phyloP scores from a whole-genome alignment of 2,113 vertebrate species.

The Miniopterus natalensis region DNA sequence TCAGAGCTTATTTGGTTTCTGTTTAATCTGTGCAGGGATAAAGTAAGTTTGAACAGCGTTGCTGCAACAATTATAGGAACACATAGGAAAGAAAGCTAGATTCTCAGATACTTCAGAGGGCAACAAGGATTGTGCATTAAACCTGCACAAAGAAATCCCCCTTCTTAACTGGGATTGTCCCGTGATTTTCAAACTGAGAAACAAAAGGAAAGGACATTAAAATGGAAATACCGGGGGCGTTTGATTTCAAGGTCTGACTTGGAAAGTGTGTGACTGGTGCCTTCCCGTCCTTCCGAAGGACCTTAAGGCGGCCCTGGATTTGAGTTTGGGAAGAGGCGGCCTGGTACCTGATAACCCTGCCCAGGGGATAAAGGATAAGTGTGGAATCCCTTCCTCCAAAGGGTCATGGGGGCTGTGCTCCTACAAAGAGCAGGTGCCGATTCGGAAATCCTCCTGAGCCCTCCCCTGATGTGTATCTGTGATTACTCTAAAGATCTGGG shows the following conservation, averaged over 20 bases:
- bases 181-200: constrained; percentile 17
- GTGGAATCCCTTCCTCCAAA: background rate
- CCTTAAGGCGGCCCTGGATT: background rate
- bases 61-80: constrained; percentile 25
- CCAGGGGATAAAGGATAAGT: background rate
- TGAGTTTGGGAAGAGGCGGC: background rate
- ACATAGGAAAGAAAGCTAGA: constrained; percentile 43
- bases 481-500: background rate
- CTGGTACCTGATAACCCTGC: accelerated
- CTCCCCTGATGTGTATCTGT: background rate
- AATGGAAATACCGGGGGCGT: background rate
- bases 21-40: constrained; percentile 68
- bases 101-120: constrained; percentile 45
- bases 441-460: background rate
- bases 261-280: background rate
- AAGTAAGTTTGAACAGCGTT: constrained; percentile 63
- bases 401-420: background rate
- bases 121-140: background rate
- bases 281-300: background rate
- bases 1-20: constrained; percentile 65
- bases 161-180: background rate
- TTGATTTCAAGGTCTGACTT: background rate
- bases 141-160: constrained; percentile 30
- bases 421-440: background rate
- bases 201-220: background rate